phyloP scores from a whole-genome alignment of 2,888 invertebrate species.

The Troglohyphantes excavatus region DNA sequence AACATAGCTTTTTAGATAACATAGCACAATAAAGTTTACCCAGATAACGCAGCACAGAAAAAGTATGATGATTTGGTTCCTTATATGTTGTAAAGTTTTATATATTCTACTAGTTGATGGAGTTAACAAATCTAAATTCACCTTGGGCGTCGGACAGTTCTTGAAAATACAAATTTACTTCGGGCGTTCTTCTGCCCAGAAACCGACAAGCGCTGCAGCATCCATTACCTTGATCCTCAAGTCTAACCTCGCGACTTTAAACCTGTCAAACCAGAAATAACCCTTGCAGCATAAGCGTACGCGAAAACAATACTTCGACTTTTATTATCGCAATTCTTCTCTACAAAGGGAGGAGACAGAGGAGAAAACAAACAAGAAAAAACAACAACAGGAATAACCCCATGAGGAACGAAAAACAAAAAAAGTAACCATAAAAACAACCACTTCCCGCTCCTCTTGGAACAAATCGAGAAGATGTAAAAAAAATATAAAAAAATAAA shows the following conservation, averaged over 20 bases:
- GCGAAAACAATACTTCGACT: conserved; percentile 49
- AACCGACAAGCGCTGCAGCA: no score
- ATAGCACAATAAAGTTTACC: no score
- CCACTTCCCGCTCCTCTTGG: conserved; percentile 43
- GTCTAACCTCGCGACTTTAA: background rate
- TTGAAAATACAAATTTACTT: background rate
- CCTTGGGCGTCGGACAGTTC: no score
- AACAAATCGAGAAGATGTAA: conserved; percentile 68
- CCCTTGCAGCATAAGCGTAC: background rate
- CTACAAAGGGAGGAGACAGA: background rate
- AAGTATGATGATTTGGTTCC: no score
- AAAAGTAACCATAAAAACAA: conserved; percentile 71
- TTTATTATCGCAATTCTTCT: conserved; percentile 57
- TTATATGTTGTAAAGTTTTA: no score
- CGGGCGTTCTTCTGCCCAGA: background rate
- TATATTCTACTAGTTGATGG: no score
- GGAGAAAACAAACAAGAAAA: background rate
- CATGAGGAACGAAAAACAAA: conserved; percentile 36
- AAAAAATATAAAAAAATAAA: no score
- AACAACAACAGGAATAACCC: conserved; percentile 13
- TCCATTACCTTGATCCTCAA: no score
- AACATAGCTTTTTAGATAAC: no score
- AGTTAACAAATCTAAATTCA: no score
- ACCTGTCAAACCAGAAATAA: conserved; percentile 29
- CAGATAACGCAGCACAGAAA: no score